phyloP scores from a whole-genome alignment of 23 tunicate genomes.

The Ascidia mentula region DNA sequence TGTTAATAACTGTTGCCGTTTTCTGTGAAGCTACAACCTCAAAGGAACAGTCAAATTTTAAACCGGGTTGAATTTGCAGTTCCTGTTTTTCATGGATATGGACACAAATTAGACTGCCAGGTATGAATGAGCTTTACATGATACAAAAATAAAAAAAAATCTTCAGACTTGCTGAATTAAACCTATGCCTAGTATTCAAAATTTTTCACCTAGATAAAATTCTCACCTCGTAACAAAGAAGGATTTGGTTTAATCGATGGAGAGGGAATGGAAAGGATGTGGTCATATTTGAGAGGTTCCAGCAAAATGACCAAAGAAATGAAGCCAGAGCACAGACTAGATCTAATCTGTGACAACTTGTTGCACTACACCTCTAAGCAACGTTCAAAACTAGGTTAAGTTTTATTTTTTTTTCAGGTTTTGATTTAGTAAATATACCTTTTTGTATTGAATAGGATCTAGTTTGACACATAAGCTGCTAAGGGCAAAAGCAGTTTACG shows the following conservation, averaged over 20 bases:
- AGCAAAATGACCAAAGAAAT: conserved; percentile 16
- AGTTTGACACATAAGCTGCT: background rate
- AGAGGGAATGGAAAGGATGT: conserved; percentile 20
- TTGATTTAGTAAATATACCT: background rate
- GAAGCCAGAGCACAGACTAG: conserved; percentile 27
- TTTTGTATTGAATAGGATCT: background rate
- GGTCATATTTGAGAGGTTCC: conserved; percentile 12
- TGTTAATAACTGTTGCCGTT: background rate
- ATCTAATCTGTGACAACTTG: conserved; percentile 4
- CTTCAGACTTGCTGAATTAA: too few species aligned
- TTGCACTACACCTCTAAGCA: background rate
- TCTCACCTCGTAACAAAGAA: background rate
- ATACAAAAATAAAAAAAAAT: background rate
- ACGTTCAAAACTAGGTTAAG: background rate
- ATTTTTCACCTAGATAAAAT: background rate
- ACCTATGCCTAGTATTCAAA: background rate
- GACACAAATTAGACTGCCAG: conserved; percentile 14
- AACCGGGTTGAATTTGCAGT: conserved; percentile 3
- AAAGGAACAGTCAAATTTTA: background rate
- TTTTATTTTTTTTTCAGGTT: background rate
- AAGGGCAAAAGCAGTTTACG: background rate
- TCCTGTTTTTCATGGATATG: conserved; percentile 34
- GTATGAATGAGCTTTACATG: background rate
- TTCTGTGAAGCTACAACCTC: background rate
- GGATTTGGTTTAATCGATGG: conserved; percentile 17